phyloP scores from a whole-genome alignment of 2,113 vertebrate genomes.

The Oxyura jamaicensis region DNA sequence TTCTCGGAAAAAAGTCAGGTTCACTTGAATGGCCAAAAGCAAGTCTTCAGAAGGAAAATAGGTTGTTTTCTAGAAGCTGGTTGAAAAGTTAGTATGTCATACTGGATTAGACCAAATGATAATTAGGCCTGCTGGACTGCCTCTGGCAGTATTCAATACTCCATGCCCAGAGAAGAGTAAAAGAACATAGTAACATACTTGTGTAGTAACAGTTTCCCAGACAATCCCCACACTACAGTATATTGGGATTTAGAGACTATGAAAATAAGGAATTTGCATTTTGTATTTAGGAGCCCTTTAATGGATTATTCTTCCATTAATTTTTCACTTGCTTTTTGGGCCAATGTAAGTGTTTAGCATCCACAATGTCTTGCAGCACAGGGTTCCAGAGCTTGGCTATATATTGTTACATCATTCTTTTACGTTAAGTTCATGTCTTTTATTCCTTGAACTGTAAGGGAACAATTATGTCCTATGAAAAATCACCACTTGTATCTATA shows the following conservation, averaged over 20 bases:
- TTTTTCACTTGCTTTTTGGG: background rate
- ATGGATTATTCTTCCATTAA: background rate
- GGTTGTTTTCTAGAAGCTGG: background rate
- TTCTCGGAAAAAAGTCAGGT: background rate
- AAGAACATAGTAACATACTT: accelerated
- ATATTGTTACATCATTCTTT: background rate
- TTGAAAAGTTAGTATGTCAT: background rate
- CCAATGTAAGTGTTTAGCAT: background rate
- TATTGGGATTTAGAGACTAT: background rate
- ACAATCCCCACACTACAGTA: background rate
- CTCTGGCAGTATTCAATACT: background rate
- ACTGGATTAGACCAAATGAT: background rate
- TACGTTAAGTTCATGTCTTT: background rate
- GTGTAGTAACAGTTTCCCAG: accelerated
- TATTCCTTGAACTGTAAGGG: background rate
- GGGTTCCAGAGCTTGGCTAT: background rate
- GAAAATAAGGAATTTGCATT: background rate
- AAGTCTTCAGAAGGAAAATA: background rate
- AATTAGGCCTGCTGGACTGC: background rate
- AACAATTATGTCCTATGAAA: background rate
- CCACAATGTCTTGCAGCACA: background rate
- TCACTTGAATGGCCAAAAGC: background rate
- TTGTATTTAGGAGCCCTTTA: background rate
- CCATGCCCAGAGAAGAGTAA: background rate
- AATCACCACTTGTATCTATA: background rate